These are phyloP conservation scores for Heptranchias perlo DNA, from an alignment of 2,113 vertebrate species.

Conservation along the genomic window DNA sequence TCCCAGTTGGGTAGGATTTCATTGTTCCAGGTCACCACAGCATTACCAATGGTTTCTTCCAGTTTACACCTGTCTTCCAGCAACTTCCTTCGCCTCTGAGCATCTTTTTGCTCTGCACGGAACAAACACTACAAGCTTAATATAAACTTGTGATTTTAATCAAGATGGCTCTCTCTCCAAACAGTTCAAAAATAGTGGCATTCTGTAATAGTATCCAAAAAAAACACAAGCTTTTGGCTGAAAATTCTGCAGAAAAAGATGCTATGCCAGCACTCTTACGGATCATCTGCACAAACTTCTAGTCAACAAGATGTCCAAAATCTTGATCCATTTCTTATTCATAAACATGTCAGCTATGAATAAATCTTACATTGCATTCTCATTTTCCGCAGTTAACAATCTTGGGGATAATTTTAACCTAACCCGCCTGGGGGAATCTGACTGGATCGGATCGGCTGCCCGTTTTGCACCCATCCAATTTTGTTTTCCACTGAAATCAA, in stretches of 20 bases:
- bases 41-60: constrained; percentile 80
- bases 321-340: neutral
- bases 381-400: neutral
- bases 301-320: neutral
- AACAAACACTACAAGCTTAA: constrained; percentile 19
- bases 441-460: neutral
- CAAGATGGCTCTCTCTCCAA: neutral
- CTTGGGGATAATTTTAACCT: neutral
- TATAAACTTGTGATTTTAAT: neutral
- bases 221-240: neutral
- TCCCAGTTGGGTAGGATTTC: constrained; percentile 89
- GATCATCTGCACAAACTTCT: neutral
- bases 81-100: constrained; percentile 77
- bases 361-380: too few species aligned
- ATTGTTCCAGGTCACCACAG: constrained; percentile 81
- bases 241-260: neutral
- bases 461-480: neutral
- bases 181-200: neutral
- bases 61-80: constrained; percentile 80
- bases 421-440: neutral
- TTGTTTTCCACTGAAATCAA: neutral
- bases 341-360: neutral
- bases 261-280: neutral
- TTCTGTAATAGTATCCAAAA: neutral
- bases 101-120: constrained; percentile 77